These are phyloP conservation scores for Lucilia cuprina DNA, from an alignment of 1,140 invertebrate species.

Conservation along the genomic window DNA sequence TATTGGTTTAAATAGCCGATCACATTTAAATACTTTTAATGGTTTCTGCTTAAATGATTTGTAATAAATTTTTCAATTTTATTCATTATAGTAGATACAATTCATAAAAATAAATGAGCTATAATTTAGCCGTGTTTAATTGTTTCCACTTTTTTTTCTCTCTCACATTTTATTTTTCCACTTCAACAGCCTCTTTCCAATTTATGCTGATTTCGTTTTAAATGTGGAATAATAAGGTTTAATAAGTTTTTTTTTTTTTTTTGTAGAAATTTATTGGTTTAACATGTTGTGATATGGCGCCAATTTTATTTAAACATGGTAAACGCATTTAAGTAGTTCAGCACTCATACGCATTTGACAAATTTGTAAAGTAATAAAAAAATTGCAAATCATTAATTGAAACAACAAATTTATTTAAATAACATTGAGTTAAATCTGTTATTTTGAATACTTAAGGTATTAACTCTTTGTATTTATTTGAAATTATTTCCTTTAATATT, in stretches of 20 bases:
- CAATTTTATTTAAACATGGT: background rate
- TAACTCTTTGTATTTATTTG: too few relatives aligned
- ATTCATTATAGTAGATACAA: background rate
- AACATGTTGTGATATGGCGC: background rate
- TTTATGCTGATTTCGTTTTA: background rate
- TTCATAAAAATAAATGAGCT: background rate
- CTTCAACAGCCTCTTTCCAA: background rate
- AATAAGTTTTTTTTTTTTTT: background rate
- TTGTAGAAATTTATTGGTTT: background rate
- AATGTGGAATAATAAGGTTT: background rate
- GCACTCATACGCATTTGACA: too few relatives aligned
- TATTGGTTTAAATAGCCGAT: background rate
- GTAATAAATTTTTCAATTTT: background rate
- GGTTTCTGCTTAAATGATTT: conserved; percentile 1
- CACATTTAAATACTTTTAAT: conserved; percentile 1
- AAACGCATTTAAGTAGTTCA: background rate
- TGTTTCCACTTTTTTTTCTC: background rate
- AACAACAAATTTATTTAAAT: too few relatives aligned
- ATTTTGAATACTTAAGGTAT: too few relatives aligned
- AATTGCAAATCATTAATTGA: too few relatives aligned
- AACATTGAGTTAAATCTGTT: too few relatives aligned
- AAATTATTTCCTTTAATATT: too few relatives aligned
- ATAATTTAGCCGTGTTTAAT: conserved; percentile 12
- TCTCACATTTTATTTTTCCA: too few relatives aligned
- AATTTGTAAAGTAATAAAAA: too few relatives aligned